These are phyloP conservation scores for Drosophila mojavensis DNA, from an alignment of 1,140 invertebrate species.

Conservation along the genomic window DNA sequence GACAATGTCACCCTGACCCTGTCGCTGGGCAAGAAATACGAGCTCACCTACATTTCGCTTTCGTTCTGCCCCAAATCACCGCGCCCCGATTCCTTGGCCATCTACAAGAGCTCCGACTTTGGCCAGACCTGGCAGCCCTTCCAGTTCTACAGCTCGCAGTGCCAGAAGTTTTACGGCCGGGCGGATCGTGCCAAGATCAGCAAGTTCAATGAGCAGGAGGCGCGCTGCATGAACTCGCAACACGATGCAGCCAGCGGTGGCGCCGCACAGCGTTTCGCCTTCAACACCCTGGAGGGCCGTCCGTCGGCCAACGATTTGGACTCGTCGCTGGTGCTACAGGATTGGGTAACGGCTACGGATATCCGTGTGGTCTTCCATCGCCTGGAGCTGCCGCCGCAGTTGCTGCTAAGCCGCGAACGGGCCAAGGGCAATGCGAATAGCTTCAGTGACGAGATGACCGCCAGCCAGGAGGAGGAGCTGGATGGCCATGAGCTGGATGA, in stretches of 20 bases:
- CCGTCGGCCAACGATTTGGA: slow-evolving; percentile 98
- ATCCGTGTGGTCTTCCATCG: slow-evolving; percentile 97
- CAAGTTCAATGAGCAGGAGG: slow-evolving; percentile 97
- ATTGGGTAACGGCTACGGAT: slow-evolving; percentile 99
- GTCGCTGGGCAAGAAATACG: slow-evolving; percentile 98
- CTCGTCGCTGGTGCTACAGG: slow-evolving; percentile 97
- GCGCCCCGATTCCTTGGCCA: slow-evolving; percentile 97
- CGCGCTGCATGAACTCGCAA: slow-evolving; percentile 95
- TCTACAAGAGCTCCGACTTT: slow-evolving; percentile 98
- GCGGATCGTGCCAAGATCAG: slow-evolving; percentile 94
- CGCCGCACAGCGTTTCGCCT: slow-evolving; percentile 92
- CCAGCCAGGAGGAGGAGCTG: slow-evolving; percentile 63
- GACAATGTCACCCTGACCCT: slow-evolving; percentile 97
- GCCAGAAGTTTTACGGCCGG: slow-evolving; percentile 93
- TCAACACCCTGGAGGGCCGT: slow-evolving; percentile 97
- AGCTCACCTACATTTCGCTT: slow-evolving; percentile 98
- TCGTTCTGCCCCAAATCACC: slow-evolving; percentile 96
- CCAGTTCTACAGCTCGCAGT: slow-evolving; percentile 97
- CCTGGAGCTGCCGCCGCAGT: slow-evolving; percentile 88
- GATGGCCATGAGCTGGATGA: slow-evolving; percentile 76
- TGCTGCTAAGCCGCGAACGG: slow-evolving; percentile 69
- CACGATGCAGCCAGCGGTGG: slow-evolving; percentile 86
- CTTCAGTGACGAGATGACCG: slow-evolving; percentile 82
- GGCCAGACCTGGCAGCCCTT: slow-evolving; percentile 97
- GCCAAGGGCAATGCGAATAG: slow-evolving; percentile 76